These are phyloP conservation scores for Drosophila setifemur DNA, from an alignment of 1,140 invertebrate species.

Conservation along the genomic window DNA sequence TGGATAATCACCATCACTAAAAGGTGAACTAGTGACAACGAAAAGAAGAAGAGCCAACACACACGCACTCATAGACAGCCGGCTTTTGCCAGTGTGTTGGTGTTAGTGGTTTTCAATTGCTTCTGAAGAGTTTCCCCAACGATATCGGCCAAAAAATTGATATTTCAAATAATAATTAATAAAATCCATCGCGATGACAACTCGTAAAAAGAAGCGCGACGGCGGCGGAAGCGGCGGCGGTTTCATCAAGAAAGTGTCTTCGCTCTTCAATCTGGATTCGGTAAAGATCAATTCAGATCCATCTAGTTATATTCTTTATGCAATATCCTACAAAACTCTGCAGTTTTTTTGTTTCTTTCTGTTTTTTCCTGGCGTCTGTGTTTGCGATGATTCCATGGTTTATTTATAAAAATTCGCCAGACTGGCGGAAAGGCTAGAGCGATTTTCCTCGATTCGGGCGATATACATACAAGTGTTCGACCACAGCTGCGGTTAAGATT, in stretches of 20 bases:
- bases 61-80: slow-evolving; percentile 36
- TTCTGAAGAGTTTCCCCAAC: slow-evolving; percentile 15
- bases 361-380: slow-evolving; percentile 12
- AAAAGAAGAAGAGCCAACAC: slow-evolving; percentile 12
- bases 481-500: slow-evolving; percentile 5
- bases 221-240: slow-evolving; percentile 84
- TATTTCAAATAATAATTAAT: background rate
- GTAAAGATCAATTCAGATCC: slow-evolving; percentile 83
- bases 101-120: slow-evolving; percentile 21
- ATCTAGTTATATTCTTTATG: slow-evolving; percentile 36
- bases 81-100: slow-evolving; percentile 57
- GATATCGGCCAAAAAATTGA: slow-evolving; percentile 14
- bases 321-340: slow-evolving; percentile 27
- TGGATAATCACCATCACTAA: slow-evolving; percentile 34
- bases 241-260: slow-evolving; percentile 93
- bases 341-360: background rate
- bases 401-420: slow-evolving; percentile 75
- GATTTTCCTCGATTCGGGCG: slow-evolving; percentile 22
- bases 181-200: slow-evolving; percentile 85
- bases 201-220: slow-evolving; percentile 89
- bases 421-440: slow-evolving; percentile 25
- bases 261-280: slow-evolving; percentile 92
- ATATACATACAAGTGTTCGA: slow-evolving; percentile 19
- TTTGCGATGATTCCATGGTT: slow-evolving; percentile 79
- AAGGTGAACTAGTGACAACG: slow-evolving; percentile 26